These are phyloP conservation scores for Anoplophora glabripennis DNA, from an alignment of 1,140 invertebrate species.

Conservation along the genomic window DNA sequence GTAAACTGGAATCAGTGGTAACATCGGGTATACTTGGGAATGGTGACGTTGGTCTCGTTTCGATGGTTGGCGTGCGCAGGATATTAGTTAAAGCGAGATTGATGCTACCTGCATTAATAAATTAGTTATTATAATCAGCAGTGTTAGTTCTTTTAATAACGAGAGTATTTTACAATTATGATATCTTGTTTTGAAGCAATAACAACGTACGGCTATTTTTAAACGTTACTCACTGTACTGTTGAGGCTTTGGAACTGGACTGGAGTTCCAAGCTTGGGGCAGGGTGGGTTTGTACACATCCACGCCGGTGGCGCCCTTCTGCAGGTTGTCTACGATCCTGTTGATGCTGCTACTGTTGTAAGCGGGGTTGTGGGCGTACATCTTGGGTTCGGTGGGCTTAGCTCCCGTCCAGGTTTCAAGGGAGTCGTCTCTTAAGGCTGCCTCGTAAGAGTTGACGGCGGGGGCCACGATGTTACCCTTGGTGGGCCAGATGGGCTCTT, in stretches of 20 bases:
- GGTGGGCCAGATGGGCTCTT: conserved; percentile 44
- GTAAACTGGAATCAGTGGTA: conserved; percentile 23
- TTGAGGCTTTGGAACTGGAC: conserved; percentile 29
- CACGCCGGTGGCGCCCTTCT: conserved; percentile 43
- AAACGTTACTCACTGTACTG: conserved; percentile 29
- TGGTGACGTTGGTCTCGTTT: conserved; percentile 29
- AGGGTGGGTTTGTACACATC: conserved; percentile 54
- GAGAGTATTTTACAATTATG: too few relatives aligned
- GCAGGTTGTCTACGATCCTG: conserved; percentile 45
- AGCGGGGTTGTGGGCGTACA: conserved; percentile 44
- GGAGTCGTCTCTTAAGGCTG: conserved; percentile 40
- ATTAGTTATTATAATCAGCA: neutral
- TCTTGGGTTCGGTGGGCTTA: conserved; percentile 32
- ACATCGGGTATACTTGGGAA: conserved; percentile 43
- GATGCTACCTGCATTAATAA: conserved; percentile 34
- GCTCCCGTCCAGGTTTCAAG: conserved; percentile 40
- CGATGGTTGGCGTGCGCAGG: conserved; percentile 14
- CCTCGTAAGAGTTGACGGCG: conserved; percentile 45
- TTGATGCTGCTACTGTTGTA: conserved; percentile 49
- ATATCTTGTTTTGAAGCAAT: too few relatives aligned
- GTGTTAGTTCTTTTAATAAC: too few relatives aligned
- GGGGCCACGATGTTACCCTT: conserved; percentile 43
- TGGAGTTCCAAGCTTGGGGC: conserved; percentile 55
- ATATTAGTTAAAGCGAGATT: conserved; percentile 31
- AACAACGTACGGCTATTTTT: too few relatives aligned